Evolutionary conservation across 2,113 vertebrate species (phyloP).

Genomic region (Melanerpes formicivorus): DNA sequence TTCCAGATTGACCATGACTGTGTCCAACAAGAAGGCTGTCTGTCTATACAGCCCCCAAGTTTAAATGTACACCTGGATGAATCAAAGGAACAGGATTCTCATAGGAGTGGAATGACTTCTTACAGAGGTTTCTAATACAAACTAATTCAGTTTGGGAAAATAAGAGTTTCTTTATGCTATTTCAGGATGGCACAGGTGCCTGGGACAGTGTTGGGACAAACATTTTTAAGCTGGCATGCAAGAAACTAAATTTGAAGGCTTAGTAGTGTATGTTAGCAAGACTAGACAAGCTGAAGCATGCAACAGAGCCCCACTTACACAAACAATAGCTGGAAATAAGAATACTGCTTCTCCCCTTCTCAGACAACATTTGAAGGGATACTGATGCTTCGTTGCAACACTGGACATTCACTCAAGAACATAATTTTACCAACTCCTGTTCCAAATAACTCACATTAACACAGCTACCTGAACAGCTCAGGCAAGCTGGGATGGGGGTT

Average conservation of each 20-base stretch:
- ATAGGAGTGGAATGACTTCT: not conserved
- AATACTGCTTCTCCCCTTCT: not conserved
- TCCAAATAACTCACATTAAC: not conserved
- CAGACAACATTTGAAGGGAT: not conserved
- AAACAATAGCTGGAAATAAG: not conserved
- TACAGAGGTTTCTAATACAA: not conserved
- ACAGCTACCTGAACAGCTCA: not conserved
- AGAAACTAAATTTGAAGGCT: not conserved
- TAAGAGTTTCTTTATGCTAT: not conserved
- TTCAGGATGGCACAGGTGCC: not conserved
- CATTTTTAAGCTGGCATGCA: not conserved
- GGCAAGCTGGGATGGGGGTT: not conserved
- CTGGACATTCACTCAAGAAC: not conserved
- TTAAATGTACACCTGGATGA: not conserved
- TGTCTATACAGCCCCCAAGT: not conserved
- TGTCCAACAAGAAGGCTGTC: not conserved
- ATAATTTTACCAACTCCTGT: not conserved
- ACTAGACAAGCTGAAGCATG: not conserved
- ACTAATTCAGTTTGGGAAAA: not conserved
- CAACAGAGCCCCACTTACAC: not conserved
- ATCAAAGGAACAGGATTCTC: not conserved
- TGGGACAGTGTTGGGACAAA: not conserved
- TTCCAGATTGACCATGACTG: not conserved
- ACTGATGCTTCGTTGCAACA: not conserved
- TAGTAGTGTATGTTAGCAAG: not conserved